Base-by-base conservation (phyloP, 1,140 invertebrate species). In the Diprion similis region DNA sequence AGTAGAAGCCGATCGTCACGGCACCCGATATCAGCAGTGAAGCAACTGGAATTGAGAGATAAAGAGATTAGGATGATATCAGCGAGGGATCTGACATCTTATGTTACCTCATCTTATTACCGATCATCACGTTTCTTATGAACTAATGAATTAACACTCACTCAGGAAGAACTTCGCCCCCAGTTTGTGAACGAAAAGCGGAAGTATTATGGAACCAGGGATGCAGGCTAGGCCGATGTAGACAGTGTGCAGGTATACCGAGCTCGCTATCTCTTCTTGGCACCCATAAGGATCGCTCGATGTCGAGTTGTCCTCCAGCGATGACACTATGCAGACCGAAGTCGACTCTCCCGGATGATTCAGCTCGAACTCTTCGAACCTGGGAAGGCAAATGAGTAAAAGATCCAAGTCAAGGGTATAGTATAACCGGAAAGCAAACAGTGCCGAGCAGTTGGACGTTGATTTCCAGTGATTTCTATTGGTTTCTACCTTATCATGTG, bases 1-100 rank as follows among this genome's bases (percentile, higher is more conserved):
- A 94, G 85, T 94, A 94, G 72, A 95, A 89, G n/a, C 92, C 92
- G 24, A 94, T 89, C 0, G 93, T 93, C n/a, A 93, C 92, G n/a
- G 87, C 88, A 64, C 92, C 93, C 70, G 94, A 93, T 8, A 94
- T 89, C 17, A 93, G 82, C 80, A 95, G 89, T 79, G 93, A 93
- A 81, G 93, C 90, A 75, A 94, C 93, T 94, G 85, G 46, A 88
- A 90, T 37, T 37, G 24, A 82, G 3, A 59, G 11, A 17, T 9
- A 82, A 73, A 78, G 79, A 72, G 76, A 69, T 71, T 64, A 73
- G 18, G 11, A 78, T 77, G 48, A 59, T 18, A 71, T 75, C 13
- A 46, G 24, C 67, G 69, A 18, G 47, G 8, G 13, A 46, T 13
- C 80, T 78, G 73, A n/a, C 81, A 71, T 71, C 81, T 83, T 45